Conservation (phyloP, 2,888 invertebrate species). For the Congeria kusceri region DNA sequence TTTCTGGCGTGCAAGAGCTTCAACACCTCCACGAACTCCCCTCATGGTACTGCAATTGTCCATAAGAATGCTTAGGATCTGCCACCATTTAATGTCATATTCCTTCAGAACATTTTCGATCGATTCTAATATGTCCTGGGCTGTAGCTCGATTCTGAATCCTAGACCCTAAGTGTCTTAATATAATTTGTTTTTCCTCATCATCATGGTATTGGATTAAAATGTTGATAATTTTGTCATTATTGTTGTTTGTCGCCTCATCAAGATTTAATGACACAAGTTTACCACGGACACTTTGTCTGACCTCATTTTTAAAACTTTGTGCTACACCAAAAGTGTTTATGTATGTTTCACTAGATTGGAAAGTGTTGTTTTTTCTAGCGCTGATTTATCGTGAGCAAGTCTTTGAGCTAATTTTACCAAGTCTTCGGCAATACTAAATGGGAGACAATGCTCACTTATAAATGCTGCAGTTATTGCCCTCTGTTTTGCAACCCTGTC, state of each 20-base stretch:
- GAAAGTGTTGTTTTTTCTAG: too few species aligned
- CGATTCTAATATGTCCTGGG: constrained; percentile 18
- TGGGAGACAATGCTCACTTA: too few species aligned
- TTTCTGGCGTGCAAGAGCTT: constrained; percentile 11
- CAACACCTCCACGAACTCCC: constrained; percentile 42
- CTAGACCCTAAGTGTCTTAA: constrained; percentile 25
- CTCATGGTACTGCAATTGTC: constrained; percentile 46
- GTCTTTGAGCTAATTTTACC: too few species aligned
- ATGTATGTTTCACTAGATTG: too few species aligned
- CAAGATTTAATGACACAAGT: constrained; percentile 31
- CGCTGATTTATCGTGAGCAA: too few species aligned
- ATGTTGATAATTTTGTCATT: constrained; percentile 41
- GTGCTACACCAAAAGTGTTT: too few species aligned
- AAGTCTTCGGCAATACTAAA: too few species aligned
- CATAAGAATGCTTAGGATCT: constrained; percentile 31
- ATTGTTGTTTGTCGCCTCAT: constrained; percentile 45
- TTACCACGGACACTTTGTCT: constrained; percentile 14
- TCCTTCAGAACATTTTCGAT: constrained; percentile 26
- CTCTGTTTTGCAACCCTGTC: too few species aligned
- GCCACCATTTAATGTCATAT: constrained; percentile 30
- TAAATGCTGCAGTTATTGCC: too few species aligned
- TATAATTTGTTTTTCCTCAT: constrained; percentile 6
- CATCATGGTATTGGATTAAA: constrained; percentile 42
- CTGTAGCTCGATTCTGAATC: constrained; percentile 34
- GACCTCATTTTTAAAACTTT: constrained; percentile 38